phyloP scores from a whole-genome alignment of 2,113 vertebrate species.

The Bucco capensis region DNA sequence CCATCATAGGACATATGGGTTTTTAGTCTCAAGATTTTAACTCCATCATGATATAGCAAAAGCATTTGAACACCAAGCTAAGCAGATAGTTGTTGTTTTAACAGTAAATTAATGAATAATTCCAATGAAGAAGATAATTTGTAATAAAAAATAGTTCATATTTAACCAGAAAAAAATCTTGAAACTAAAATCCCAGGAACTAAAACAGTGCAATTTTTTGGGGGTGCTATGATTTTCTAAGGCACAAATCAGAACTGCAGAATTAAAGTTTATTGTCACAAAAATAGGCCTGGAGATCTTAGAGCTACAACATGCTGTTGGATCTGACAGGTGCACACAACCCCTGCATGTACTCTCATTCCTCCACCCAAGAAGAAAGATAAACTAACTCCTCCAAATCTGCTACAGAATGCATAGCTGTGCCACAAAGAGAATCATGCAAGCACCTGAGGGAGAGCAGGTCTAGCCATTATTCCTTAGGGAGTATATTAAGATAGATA shows the following conservation, averaged over 20 bases:
- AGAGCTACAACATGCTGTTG: neutral
- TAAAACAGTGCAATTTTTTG: rapidly evolving
- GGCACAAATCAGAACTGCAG: neutral
- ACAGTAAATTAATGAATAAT: neutral
- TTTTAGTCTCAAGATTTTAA: neutral
- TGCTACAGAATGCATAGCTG: neutral
- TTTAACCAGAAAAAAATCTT: neutral
- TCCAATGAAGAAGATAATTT: neutral
- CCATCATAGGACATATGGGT: neutral
- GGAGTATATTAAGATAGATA: neutral
- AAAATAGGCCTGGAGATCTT: neutral
- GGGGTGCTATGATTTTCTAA: neutral
- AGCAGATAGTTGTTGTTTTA: neutral
- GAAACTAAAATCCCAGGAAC: neutral
- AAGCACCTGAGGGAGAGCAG: neutral
- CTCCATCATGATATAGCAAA: neutral
- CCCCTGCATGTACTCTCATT: neutral
- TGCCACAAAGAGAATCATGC: neutral
- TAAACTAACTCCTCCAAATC: neutral
- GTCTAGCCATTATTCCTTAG: neutral
- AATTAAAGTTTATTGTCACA: neutral
- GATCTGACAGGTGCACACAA: neutral
- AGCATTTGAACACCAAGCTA: neutral
- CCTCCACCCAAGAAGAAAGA: neutral
- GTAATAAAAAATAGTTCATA: neutral